phyloP scores from a whole-genome alignment of 1,140 invertebrate genomes.

The Vanessa atalanta region DNA sequence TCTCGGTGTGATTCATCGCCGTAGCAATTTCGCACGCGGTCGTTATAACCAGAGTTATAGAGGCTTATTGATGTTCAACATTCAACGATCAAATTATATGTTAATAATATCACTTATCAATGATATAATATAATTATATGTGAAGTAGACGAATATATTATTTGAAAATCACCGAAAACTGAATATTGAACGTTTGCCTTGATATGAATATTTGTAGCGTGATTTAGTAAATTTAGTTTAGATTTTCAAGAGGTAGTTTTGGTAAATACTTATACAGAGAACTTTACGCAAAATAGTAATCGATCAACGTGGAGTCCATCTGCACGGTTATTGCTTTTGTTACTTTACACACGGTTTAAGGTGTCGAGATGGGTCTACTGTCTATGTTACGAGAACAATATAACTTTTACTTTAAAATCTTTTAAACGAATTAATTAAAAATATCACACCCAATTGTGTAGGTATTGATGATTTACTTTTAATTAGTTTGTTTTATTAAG shows the following conservation, averaged over 20 bases:
- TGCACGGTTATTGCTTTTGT: constrained; percentile 19
- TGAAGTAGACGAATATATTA: no score
- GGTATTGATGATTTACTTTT: no score
- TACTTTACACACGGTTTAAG: constrained; percentile 27
- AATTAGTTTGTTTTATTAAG: no score
- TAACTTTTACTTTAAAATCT: background rate
- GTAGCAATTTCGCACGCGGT: constrained; percentile 33
- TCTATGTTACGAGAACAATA: background rate
- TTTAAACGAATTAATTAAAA: background rate
- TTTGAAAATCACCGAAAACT: no score
- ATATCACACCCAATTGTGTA: no score
- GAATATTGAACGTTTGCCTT: no score
- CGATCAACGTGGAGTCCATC: background rate
- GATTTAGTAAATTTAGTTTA: no score
- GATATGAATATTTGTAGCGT: no score
- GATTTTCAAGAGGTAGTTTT: background rate
- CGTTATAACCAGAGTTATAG: constrained; percentile 14
- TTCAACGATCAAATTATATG: constrained; percentile 14
- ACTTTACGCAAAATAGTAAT: background rate
- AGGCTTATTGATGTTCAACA: constrained; percentile 11
- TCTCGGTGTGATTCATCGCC: constrained; percentile 31
- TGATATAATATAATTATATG: constrained; percentile 1
- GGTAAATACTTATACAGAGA: background rate
- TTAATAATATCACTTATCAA: constrained; percentile 30
- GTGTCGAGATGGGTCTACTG: constrained; percentile 12